A percentile compares a stretch with the other conserved stretches of the same genome.
These are phyloP conservation scores for Chiloscyllium plagiosum DNA, from an alignment of 2,113 vertebrate species.

Conservation along the genomic window DNA sequence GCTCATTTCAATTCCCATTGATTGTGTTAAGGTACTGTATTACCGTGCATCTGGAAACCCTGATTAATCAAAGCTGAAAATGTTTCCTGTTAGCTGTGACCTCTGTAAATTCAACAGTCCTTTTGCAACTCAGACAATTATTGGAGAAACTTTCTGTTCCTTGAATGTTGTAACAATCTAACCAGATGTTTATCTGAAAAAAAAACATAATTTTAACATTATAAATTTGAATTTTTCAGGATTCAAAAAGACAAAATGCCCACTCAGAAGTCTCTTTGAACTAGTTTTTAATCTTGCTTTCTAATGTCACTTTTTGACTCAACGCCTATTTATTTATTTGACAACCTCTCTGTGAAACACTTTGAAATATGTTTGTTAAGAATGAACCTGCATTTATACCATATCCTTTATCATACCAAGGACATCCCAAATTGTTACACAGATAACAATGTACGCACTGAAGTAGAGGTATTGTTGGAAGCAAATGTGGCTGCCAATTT, in stretches of 20 bases:
- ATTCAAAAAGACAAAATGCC: not conserved
- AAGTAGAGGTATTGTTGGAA: not conserved
- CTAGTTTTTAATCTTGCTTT: not conserved
- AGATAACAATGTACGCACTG: not conserved
- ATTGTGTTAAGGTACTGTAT: not conserved
- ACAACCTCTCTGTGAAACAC: not conserved
- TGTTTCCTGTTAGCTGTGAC: not conserved
- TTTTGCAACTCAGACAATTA: not conserved
- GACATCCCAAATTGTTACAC: not conserved
- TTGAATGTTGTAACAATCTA: slow-evolving; percentile 3
- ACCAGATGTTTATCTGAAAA: not conserved
- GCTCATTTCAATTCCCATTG: slow-evolving; percentile 22
- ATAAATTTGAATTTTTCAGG: not conserved
- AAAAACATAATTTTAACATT: not conserved
- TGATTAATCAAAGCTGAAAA: slow-evolving; percentile 12
- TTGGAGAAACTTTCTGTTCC: not conserved
- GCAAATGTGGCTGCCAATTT: not conserved
- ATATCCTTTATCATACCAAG: not conserved
- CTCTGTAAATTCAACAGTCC: not conserved
- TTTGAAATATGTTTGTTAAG: not conserved
- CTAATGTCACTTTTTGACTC: not conserved
- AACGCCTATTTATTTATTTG: not conserved
- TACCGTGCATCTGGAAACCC: not conserved
- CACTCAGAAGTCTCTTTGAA: not conserved
- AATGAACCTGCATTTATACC: not conserved